Base-by-base conservation (phyloP, 2,888 invertebrate species). In the Spisula solida region DNA sequence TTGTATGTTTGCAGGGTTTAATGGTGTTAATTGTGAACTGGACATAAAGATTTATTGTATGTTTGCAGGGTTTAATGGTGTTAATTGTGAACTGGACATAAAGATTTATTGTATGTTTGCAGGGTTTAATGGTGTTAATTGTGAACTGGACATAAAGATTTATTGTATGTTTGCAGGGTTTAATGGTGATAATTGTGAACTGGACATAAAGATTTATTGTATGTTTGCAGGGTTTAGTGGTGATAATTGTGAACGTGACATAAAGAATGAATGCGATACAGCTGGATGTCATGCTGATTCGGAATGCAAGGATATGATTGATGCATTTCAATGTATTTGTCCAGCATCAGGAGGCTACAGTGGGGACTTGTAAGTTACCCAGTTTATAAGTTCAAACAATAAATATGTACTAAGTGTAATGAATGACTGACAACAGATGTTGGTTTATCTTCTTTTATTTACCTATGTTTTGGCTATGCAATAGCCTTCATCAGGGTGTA, bases 291-390 rank as follows among this genome's bases (percentile, higher is more conserved):
- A 99, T 0, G 99, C 98, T 95, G 97, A 99, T 95, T 99, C 99
- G 8, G 99, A 99, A 98, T 99, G 99, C 96, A 99, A 99, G 97
- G 98, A 99, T 96, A 93, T 93, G 16, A 94, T 98, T 98, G 96
- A 99, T 98, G 47, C 99, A 98, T 98, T 98, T 95, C 99, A 99
- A 0, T 99, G 99, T 96, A 97, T 99, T 12, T 99, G 99, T 96
- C 97, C 99, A 96, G 98, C 98, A 51, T 80, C 60, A 56, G 91
- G 92, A 25, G 88, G 88, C 60, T 92, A 86, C 29, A 81, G 47
- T 18, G 89, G 85, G 25, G n/a, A 66, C 0, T 48, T 34, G 90
- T 91, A 87, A 89, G 91, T 86, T n/a, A n/a, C n/a, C n/a, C n/a
- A n/a, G n/a, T n/a, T n/a, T n/a, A n/a, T n/a, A n/a, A n/a, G n/a